Conservation (phyloP, 1,140 invertebrate genomes). For the Coenobita brevimanus region DNA sequence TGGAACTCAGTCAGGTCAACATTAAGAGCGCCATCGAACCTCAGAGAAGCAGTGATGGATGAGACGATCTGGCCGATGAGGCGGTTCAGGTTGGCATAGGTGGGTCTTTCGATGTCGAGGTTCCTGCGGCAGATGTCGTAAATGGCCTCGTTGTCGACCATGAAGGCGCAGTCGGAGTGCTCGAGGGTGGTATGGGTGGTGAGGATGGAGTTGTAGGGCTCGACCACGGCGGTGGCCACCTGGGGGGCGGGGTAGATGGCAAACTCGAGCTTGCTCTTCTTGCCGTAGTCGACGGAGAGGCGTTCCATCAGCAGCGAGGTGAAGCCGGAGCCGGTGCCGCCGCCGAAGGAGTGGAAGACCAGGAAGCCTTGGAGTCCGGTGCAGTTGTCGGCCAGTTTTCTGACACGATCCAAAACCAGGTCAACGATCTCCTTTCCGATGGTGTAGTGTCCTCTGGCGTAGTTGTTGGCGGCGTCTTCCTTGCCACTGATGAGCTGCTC, state of each 20-base stretch:
- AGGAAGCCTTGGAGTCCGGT: constrained; percentile 61
- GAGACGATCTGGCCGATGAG: constrained; percentile 61
- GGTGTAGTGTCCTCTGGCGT: constrained; percentile 58
- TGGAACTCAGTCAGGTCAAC: constrained; percentile 60
- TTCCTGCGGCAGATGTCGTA: constrained; percentile 65
- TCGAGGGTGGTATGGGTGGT: constrained; percentile 61
- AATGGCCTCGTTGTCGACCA: constrained; percentile 64
- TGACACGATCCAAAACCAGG: constrained; percentile 55
- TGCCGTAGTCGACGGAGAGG: constrained; percentile 60
- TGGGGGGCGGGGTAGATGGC: constrained; percentile 60
- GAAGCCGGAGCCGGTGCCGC: constrained; percentile 61
- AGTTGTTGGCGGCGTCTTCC: constrained; percentile 65
- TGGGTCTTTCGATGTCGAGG: constrained; percentile 57
- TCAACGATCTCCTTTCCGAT: constrained; percentile 64
- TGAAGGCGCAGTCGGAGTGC: constrained; percentile 64
- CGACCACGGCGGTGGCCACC: constrained; percentile 56
- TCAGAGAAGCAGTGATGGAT: constrained; percentile 58
- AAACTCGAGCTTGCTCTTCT: constrained; percentile 63
- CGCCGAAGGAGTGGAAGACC: constrained; percentile 62
- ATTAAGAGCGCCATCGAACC: constrained; percentile 60
- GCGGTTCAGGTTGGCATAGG: constrained; percentile 59
- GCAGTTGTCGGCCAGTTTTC: constrained; percentile 59
- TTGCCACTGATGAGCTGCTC: constrained; percentile 63
- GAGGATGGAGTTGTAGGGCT: constrained; percentile 64
- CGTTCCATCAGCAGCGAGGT: constrained; percentile 59